Evolutionary conservation across 2,113 vertebrate species (phyloP), one percentile per base, ranked within the genome.

Genomic region (Prunella fulvescens): DNA sequence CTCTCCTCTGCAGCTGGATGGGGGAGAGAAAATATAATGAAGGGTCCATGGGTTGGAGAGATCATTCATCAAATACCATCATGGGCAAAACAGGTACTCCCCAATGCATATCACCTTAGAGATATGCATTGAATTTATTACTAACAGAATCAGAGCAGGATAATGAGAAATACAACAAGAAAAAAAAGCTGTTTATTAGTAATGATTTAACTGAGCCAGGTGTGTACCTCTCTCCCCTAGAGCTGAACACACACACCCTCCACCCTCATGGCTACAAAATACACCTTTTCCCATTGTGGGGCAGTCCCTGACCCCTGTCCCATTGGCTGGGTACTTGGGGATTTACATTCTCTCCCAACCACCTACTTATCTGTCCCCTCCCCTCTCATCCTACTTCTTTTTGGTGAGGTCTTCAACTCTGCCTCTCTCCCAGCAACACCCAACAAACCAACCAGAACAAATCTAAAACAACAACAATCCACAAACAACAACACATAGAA

Each of bases 331-430:
- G 4, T 45, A 37, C 33, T 45, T 1, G 0, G 33, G 15, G 14
- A 15, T 3, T 35, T 31, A 24, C 25, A 24, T 29, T 54, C 20
- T 35, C 26, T 56, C 33, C 40, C 0, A 2, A 19, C 6, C 0
- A 0, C 26, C n/a, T 31, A 20, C 20, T 67, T 39, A 26, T 56
- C 26, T 39, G 17, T 39, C 22, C 11, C n/a, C 11, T 33, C 16
- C 13, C 8, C 17, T 80, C 26, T 47, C 50, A 45, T 45, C 17
- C 20, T 47, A 1, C 40, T 66, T 45, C 10, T 10, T 47, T 81
- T 39, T 26, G 42, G 25, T 31, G 8, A 12, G 17, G 40, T 45
- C 4, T 81, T 56, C n/a, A 33, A 26, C 10, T 25, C 78, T 1
- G 0, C n/a, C 20, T n/a, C 8, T 31, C 40, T 47, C 22, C 20